A percentile compares a stretch with the other conserved stretches of the same genome.
phyloP scores from a whole-genome alignment of 2,113 vertebrate species.

The Platysteira castanea region DNA sequence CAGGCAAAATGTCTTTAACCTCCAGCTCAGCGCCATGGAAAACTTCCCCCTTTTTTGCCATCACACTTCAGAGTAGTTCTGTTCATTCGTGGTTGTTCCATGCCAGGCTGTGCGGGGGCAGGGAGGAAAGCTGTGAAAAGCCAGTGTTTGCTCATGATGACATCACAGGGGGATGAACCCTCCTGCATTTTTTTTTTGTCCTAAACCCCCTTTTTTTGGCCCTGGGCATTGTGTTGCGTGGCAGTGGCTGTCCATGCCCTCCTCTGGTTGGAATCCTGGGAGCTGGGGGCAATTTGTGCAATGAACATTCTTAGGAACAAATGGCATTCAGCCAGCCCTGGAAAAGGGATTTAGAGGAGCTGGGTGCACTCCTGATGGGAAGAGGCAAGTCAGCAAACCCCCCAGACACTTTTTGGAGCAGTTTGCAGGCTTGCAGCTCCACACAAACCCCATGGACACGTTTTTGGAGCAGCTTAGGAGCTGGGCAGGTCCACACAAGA shows the following conservation, averaged over 20 bases:
- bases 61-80: rapidly evolving
- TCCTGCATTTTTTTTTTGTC: rapidly evolving
- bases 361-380: background rate
- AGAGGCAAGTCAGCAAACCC: background rate
- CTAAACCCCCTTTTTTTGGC: rapidly evolving
- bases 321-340: background rate
- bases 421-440: background rate
- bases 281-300: background rate
- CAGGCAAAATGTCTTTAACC: background rate
- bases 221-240: rapidly evolving
- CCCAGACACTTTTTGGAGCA: rapidly evolving
- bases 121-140: background rate
- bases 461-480: background rate
- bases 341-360: background rate
- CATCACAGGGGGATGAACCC: rapidly evolving
- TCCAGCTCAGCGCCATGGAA: background rate
- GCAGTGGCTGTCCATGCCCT: background rate
- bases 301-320: background rate
- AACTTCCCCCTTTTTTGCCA: background rate
- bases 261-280: background rate
- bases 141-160: rapidly evolving
- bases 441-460: background rate
- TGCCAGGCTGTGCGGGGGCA: background rate
- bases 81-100: rapidly evolving
- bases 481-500: background rate